Base-by-base conservation (phyloP, 2,888 invertebrate genomes). In the Leucophenga montana region DNA sequence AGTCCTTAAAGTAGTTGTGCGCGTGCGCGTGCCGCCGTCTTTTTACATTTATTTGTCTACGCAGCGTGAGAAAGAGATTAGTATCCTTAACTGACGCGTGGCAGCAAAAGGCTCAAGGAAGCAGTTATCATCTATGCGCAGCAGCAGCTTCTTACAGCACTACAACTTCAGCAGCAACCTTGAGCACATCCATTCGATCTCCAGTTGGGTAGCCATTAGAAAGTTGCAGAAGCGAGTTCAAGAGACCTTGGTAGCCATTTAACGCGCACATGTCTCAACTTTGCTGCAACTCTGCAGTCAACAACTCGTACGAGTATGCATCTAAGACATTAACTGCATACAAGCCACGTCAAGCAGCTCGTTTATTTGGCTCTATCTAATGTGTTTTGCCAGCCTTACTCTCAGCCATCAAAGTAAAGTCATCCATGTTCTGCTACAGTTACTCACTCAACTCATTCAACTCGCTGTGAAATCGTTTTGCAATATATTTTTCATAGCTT, bases 1-100 rank as follows among this genome's bases (percentile, higher is more conserved):
- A 8, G 53, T 68, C 59, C 67, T 48, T 33, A 50, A 59, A 20
- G 2, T 50, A 46, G 59, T 56, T 48, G 62, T 72, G 64, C 76
- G 76, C 77, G 76, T 77, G 77, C 74, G 73, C 69, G 71, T 71
- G 75, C 75, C 75, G 77, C 59, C 16, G 48, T 8, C 16, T 50
- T 11, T 59, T 59, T 59, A 2, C 22, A 22, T n/a, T 11, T 59
- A 16, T 33, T 33, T 59, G 59, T 31, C 14, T 59, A 22, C 56
- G 16, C 44, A 27, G 22, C 33, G 53, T 66, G 48, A 33, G 53
- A 16, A 14, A 33, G 6, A 31, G n/a, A 59, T 59, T 27, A n/a
- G 33, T 39, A 62, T 14, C 18, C 22, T 22, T 9, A 54, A 39
- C 39, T 27, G 39, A 39, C 39, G 39, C 39, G 39, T 39, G 39